Conservation (phyloP, 2,888 invertebrate genomes). For the Tenthredo livida region DNA sequence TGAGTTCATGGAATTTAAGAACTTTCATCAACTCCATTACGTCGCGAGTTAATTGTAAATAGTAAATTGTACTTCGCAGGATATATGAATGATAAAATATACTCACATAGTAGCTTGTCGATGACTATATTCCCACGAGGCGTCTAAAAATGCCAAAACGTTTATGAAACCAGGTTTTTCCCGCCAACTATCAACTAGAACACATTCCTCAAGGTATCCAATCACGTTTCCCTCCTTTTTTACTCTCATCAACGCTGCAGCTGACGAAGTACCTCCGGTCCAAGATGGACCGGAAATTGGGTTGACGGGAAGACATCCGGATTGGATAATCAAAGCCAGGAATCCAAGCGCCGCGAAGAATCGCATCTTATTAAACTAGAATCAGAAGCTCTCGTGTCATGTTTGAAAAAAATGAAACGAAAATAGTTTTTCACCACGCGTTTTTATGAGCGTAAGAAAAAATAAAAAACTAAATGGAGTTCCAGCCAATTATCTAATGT, state of each 20-base stretch:
- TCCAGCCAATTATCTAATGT: background rate
- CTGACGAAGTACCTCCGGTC: background rate
- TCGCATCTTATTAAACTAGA: slow-evolving; percentile 13
- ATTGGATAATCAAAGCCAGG: slow-evolving; percentile 6
- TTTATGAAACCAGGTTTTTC: slow-evolving; percentile 67
- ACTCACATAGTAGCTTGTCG: slow-evolving; percentile 73
- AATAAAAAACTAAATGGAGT: too few species aligned
- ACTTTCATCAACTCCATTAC: background rate
- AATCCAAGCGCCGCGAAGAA: background rate
- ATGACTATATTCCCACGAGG: slow-evolving; percentile 71
- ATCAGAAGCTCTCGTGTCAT: background rate
- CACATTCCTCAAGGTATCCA: slow-evolving; percentile 68
- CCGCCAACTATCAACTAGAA: slow-evolving; percentile 63
- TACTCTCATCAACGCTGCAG: background rate
- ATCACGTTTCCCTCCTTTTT: background rate
- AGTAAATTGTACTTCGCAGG: background rate
- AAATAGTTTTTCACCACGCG: too few species aligned
- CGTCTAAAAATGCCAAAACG: slow-evolving; percentile 71
- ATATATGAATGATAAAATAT: slow-evolving; percentile 24
- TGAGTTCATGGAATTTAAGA: slow-evolving; percentile 4
- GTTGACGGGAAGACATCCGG: background rate
- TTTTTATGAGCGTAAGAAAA: background rate
- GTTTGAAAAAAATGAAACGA: background rate
- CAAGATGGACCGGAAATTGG: background rate
- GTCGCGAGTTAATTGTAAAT: background rate